A percentile compares a stretch with the other conserved stretches of the same genome.
Conservation (phyloP, 2,888 invertebrate species). For the Oscheius myriophilus region DNA sequence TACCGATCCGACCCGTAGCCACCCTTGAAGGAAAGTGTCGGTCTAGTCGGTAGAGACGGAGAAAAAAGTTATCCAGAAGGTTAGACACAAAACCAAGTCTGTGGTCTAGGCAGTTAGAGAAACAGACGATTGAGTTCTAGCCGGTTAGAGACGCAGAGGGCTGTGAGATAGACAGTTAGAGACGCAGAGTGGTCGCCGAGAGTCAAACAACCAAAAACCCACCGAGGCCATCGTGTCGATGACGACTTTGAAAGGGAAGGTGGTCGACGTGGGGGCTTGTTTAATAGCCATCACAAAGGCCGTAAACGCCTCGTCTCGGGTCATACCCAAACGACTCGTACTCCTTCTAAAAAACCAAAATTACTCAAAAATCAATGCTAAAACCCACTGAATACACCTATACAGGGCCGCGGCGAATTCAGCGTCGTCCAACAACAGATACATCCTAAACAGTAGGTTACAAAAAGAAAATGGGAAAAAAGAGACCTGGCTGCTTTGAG, state of each 20-base stretch:
- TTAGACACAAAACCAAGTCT: too few species aligned
- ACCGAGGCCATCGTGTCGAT: conserved; percentile 30
- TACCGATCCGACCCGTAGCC: too few species aligned
- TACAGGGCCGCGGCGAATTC: conserved; percentile 20
- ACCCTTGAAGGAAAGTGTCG: too few species aligned
- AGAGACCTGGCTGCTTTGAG: conserved; percentile 1
- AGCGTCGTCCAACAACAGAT: conserved; percentile 25
- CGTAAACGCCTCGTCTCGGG: conserved; percentile 17
- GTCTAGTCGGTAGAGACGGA: too few species aligned
- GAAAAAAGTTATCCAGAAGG: too few species aligned
- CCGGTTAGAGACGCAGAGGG: too few species aligned
- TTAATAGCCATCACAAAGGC: conserved; percentile 24
- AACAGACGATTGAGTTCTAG: too few species aligned
- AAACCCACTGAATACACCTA: conserved; percentile 28
- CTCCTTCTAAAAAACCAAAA: conserved; percentile 1
- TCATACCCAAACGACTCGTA: background rate
- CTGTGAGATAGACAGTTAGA: too few species aligned
- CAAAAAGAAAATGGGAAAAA: background rate
- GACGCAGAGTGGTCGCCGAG: too few species aligned
- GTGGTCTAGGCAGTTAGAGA: too few species aligned
- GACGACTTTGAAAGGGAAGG: conserved; percentile 12
- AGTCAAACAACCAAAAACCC: background rate
- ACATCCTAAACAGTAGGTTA: background rate
- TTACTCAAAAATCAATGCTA: background rate
- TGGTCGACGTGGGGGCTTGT: conserved; percentile 13